Conservation (phyloP, 1,140 invertebrate genomes). For the Arctopsyche grandis region DNA sequence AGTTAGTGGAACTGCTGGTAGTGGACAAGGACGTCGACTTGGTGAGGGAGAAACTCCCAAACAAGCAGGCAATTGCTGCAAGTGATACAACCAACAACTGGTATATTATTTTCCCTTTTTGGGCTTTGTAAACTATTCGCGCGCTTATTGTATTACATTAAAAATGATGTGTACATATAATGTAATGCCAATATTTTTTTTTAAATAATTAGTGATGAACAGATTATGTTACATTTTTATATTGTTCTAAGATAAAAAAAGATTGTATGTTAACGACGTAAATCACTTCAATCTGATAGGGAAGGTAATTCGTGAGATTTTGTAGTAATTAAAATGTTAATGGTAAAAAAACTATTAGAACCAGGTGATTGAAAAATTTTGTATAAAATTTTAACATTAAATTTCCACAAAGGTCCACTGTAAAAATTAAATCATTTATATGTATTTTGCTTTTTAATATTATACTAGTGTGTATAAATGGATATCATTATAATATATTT, state of each 20-base stretch:
- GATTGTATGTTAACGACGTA: not conserved
- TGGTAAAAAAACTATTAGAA: not conserved
- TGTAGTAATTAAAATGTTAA: not conserved
- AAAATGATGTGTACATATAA: too few species aligned
- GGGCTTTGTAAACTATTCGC: not conserved
- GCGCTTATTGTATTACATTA: not conserved
- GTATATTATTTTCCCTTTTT: conserved; percentile 30
- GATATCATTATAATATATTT: too few species aligned
- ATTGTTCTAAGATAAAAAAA: not conserved
- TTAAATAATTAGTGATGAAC: not conserved
- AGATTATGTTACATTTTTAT: not conserved
- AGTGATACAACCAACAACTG: conserved; percentile 72
- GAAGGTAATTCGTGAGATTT: too few species aligned
- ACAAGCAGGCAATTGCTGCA: conserved; percentile 89
- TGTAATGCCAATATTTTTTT: too few species aligned
- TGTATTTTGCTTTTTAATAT: not conserved
- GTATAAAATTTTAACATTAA: too few species aligned
- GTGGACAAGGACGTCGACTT: conserved; percentile 81
- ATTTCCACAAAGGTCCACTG: too few species aligned
- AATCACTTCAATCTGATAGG: not conserved
- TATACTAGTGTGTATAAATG: too few species aligned
- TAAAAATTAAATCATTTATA: too few species aligned
- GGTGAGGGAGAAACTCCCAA: conserved; percentile 85
- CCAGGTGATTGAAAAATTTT: too few species aligned
- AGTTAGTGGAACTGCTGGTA: conserved; percentile 75